Percentiles rank a stretch among this genome's conserved stretches.
phyloP scores from a whole-genome alignment of 37 sponge, comb jelly and placozoan genomes.

The Oopsacas minuta region DNA sequence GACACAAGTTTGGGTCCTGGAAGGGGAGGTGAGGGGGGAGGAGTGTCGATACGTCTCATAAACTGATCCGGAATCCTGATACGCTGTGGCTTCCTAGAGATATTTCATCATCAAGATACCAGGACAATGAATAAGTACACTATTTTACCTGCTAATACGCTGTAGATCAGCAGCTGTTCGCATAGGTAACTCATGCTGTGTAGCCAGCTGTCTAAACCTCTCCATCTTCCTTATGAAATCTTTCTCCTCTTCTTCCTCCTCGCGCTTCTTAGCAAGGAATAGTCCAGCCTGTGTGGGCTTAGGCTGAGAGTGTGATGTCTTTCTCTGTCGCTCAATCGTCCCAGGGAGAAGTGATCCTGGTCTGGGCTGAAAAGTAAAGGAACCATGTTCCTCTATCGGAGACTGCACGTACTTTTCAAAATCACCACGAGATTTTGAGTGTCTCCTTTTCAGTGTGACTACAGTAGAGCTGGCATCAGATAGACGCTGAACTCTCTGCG shows the following conservation, averaged over 20 bases:
- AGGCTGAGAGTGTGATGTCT: conserved; percentile 7
- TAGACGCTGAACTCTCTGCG: not conserved
- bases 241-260: not conserved
- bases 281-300: not conserved
- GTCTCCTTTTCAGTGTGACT: not conserved
- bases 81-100: conserved; percentile 6
- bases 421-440: not conserved
- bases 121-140: not conserved
- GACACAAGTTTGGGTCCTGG: not conserved
- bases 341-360: not conserved
- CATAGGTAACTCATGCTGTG: not conserved
- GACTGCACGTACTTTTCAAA: not conserved
- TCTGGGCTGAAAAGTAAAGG: not conserved
- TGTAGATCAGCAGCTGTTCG: not conserved
- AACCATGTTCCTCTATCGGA: not conserved
- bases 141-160: not conserved
- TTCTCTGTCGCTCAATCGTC: not conserved
- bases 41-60: not conserved
- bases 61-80: not conserved
- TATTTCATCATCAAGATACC: not conserved
- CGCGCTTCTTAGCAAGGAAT: not conserved
- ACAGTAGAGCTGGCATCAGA: conserved; percentile 13
- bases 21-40: not conserved
- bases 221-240: not conserved
- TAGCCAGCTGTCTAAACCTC: not conserved